These are phyloP conservation scores for Eclectus roratus DNA, from an alignment of 2,113 vertebrate genomes.

Conservation along the genomic window DNA sequence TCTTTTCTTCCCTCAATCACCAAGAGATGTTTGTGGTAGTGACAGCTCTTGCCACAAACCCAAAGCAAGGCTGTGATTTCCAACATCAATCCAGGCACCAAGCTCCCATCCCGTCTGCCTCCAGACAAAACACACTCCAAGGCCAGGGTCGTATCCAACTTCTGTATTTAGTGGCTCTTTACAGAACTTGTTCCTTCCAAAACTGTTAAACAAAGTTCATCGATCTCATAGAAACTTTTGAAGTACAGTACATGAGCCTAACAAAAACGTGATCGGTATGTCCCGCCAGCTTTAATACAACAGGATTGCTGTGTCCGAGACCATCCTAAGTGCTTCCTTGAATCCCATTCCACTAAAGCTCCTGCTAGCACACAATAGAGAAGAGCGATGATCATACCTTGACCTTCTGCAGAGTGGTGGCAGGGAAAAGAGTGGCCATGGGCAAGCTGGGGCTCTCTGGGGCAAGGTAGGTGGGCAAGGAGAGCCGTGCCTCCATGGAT, in stretches of 20 bases:
- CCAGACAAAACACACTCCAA: constrained; percentile 34
- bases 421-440: not conserved
- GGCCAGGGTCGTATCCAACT: constrained; percentile 73
- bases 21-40: not conserved
- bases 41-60: not conserved
- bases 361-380: not conserved
- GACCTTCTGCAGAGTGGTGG: not conserved
- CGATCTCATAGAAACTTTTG: constrained; percentile 77
- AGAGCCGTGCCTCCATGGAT: not conserved
- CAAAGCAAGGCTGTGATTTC: not conserved
- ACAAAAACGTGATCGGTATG: constrained; percentile 58
- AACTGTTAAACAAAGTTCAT: constrained; percentile 80
- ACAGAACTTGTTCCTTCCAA: constrained; percentile 76
- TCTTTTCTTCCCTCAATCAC: not conserved
- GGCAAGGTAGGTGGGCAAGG: not conserved
- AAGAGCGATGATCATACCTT: not conserved
- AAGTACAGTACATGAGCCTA: constrained; percentile 68
- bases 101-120: not conserved
- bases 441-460: not conserved
- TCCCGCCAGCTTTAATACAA: constrained; percentile 58
- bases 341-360: constrained; percentile 62
- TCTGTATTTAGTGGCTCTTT: constrained; percentile 79
- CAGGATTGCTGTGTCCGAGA: constrained; percentile 58
- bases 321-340: constrained; percentile 68
- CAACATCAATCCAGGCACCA: fast-evolving